phyloP scores from a whole-genome alignment of 2,113 vertebrate species.

The Strix aluco region DNA sequence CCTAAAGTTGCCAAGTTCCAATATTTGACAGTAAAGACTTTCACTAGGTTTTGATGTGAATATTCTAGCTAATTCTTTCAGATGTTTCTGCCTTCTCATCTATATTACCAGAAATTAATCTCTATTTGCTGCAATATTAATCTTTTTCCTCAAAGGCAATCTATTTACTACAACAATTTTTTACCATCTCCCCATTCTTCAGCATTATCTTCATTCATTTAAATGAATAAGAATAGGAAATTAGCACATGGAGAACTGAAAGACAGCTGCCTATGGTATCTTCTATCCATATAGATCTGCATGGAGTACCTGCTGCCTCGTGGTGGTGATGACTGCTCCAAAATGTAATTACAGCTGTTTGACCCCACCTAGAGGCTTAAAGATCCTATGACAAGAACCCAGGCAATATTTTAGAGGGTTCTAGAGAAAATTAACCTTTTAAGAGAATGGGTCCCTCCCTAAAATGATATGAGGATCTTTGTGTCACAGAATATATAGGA shows the following conservation, averaged over 20 bases:
- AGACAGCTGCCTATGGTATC: neutral
- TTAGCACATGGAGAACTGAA: neutral
- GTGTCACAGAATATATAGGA: neutral
- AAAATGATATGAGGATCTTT: neutral
- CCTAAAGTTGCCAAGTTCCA: neutral
- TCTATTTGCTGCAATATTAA: neutral
- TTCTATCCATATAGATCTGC: neutral
- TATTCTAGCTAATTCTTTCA: neutral
- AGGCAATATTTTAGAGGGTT: neutral
- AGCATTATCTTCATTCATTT: neutral
- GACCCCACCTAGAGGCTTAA: neutral
- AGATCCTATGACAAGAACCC: neutral
- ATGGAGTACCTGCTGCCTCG: neutral
- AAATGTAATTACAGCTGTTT: neutral
- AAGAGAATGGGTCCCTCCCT: neutral
- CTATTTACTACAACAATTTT: neutral
- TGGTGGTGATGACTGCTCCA: neutral
- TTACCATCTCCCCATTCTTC: neutral
- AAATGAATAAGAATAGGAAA: neutral
- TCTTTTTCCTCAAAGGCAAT: neutral
- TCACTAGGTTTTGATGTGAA: neutral
- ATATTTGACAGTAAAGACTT: neutral
- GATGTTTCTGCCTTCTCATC: neutral
- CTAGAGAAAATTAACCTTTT: neutral
- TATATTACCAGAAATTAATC: neutral